Evolutionary conservation across 2,888 invertebrate genomes (phyloP), one percentile per base, ranked within the genome.

Genomic region (Plagiodera versicolora): DNA sequence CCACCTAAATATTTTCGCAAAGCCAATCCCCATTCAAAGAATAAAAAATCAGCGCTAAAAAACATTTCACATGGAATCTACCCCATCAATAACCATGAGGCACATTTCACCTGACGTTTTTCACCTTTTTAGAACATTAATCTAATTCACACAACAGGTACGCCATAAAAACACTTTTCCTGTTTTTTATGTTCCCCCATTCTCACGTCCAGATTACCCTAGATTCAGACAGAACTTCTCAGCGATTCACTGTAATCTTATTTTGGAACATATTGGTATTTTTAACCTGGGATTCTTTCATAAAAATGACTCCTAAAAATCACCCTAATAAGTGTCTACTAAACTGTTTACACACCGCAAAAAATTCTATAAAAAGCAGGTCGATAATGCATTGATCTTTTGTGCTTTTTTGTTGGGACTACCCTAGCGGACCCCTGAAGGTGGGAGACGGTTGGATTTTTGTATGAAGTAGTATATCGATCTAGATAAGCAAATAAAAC

Each of bases 261-360:
- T 56, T 30, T 53, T 72, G 74, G 67, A 68, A 69, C 51, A 63
- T 35, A 39, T 63, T 49, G 28, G 56, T 62, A 65, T 68, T 71
- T 72, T 69, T 67, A 68, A 70, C 72, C 73, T 69, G 71, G 68
- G 71, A 68, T 70, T 65, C 67, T 56, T 65, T 63, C 69, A 74
- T 75, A 76, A 76, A 76, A 75, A 74, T 71, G 73, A 74, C 74
- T 74, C 70, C 61, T 58, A 71, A 64, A 64, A 73, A 73, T 70
- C 72, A 71, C 72, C 73, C 66, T 64, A 66, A 66, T 66, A 64
- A 66, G 60, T 60, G 58, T 56, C 50, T 59, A 62, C 66, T 66
- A 64, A 64, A 62, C 64, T 59, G 64, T 75, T 76, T 74, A 76
- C 76, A 77, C 73, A 71, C 77, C 77, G 71, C 77, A 76, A 76